Base-by-base conservation (phyloP, 2,888 invertebrate genomes). In the Rhopalosiphum nymphaeae region DNA sequence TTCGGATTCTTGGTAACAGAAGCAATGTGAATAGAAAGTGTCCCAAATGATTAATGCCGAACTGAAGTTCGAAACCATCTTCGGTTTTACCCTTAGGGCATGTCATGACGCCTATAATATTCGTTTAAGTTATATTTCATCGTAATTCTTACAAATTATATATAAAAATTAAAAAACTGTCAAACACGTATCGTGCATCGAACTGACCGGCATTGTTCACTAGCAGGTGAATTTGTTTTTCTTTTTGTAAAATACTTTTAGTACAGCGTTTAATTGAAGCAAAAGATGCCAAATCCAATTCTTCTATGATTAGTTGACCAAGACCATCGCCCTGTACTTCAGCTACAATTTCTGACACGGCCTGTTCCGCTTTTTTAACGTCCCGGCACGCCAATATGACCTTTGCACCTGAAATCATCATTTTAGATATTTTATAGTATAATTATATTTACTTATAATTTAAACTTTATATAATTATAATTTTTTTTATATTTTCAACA, bases 11-110 rank as follows among this genome's bases (percentile, higher is more conserved):
- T n/a, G 97, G 97, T 42, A 97, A 95, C 0, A 97, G 95, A 7
- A 97, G 95, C 85, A 97, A 95, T 0, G 97, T 97, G 0, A 97
- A 96, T 21, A 97, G 95, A 94, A 97, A 97, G 95, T 97, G 97
- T 0, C 97, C 97, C 94, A 97, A 96, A 95, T 97, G 97, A 95
- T 97, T 97, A 0, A 97, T 97, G 26, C 97, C 97, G 21, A 97
- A 96, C 94, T 97, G 97, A 93, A 96, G 96, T 95, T 97, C 97
- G 95, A 97, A 97, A 0, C 97, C 97, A 95, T 97, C 97, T 89
- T 96, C 96, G 0, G 97, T 97, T 91, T 96, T 96, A 0, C 96
- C 96, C 92, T 96, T 96, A 0, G 97, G 97, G 92, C 97, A 97
- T 95, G 97, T 96, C 97, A 97, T 97, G 0, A 97, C 96, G 0